Conservation (phyloP, 2,888 invertebrate genomes). For the Drosophila testacea region DNA sequence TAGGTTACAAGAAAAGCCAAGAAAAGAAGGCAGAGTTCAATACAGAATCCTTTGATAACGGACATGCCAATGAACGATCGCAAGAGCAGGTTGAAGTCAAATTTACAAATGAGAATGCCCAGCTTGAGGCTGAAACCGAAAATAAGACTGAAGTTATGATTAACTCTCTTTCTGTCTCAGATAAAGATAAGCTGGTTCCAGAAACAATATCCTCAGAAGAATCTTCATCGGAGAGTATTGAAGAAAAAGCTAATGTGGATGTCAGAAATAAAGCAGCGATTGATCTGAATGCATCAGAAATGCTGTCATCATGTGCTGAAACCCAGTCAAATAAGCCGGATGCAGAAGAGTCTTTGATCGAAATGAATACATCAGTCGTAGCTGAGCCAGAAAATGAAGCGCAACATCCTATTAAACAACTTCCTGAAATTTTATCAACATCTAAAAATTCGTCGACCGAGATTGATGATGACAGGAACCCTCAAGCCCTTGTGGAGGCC, state of each 20-base stretch:
- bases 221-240: not conserved
- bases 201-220: conserved; percentile 8
- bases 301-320: not conserved
- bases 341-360: not conserved
- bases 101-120: not conserved
- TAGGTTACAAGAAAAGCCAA: not conserved
- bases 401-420: not conserved
- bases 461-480: not conserved
- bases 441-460: not conserved
- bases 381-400: not conserved
- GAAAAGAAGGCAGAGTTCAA: not conserved
- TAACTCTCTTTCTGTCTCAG: not conserved
- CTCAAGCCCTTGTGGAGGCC: not conserved
- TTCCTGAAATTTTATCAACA: not conserved
- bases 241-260: not conserved
- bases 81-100: not conserved
- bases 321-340: not conserved
- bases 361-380: not conserved
- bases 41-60: not conserved
- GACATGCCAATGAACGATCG: not conserved
- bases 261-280: not conserved
- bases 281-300: conserved; percentile 7
- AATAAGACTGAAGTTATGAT: not conserved
- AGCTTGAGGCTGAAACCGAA: conserved; percentile 1
- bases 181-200: not conserved